Conservation (phyloP, 1,140 invertebrate species). For the Pygmarrhopalites habei region DNA sequence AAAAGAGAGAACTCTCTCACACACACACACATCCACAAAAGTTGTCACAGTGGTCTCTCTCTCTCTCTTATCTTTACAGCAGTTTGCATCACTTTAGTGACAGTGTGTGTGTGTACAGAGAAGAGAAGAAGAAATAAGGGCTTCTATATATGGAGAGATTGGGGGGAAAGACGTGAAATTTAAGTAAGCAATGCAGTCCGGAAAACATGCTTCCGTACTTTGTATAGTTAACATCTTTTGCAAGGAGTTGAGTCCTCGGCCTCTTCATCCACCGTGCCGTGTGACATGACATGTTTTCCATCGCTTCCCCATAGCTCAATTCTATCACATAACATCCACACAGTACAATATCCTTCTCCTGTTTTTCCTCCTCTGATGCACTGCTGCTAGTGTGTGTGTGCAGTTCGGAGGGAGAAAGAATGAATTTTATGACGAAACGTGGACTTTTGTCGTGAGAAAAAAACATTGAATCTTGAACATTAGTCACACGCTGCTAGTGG, state of each 20-base stretch:
- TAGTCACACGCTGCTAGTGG: background rate
- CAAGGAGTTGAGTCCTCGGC: background rate
- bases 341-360: background rate
- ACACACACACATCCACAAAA: no score
- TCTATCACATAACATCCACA: background rate
- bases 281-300: background rate
- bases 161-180: no score
- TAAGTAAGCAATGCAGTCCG: no score
- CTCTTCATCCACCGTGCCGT: background rate
- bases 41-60: no score
- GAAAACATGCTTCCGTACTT: conserved; percentile 8
- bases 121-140: no score
- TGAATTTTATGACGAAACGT: conserved; percentile 5
- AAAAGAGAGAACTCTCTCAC: no score
- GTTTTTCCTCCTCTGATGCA: background rate
- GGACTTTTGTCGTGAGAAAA: conserved; percentile 7
- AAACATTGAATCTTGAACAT: background rate
- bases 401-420: no score
- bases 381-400: background rate
- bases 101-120: no score
- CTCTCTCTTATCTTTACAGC: no score
- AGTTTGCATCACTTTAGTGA: no score
- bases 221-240: background rate
- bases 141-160: no score
- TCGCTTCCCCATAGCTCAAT: background rate